phyloP scores from a whole-genome alignment of 2,113 vertebrate genomes.

The Chinchilla lanigera region DNA sequence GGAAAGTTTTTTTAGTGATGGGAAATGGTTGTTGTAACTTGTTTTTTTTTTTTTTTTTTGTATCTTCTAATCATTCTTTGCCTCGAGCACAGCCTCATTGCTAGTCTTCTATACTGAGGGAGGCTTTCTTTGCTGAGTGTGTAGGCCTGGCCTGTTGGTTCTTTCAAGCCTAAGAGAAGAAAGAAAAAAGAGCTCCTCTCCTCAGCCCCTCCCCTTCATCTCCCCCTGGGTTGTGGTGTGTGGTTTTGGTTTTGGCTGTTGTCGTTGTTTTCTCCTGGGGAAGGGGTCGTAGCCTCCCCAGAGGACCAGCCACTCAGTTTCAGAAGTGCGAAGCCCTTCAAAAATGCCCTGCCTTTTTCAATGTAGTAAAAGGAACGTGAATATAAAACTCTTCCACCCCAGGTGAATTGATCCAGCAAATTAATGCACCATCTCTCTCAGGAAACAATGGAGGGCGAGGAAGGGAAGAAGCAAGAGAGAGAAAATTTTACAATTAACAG shows the following conservation, averaged over 20 bases:
- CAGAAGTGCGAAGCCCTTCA: not conserved
- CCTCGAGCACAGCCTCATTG: conserved; percentile 56
- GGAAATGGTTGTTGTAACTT: conserved; percentile 42
- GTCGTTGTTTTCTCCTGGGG: not conserved
- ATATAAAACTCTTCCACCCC: conserved; percentile 45
- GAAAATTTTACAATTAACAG: not conserved
- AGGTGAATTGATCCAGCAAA: conserved; percentile 50
- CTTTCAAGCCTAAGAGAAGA: conserved; percentile 57
- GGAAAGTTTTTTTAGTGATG: not conserved
- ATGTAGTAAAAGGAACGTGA: not conserved
- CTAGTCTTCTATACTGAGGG: conserved; percentile 48
- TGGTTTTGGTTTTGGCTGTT: not conserved
- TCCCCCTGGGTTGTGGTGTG: not conserved
- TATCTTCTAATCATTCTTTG: conserved; percentile 55
- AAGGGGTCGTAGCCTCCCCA: conserved; percentile 34
- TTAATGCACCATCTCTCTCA: not conserved
- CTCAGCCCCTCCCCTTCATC: conserved; percentile 35
- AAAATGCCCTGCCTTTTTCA: conserved; percentile 7
- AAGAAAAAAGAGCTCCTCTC: conserved; percentile 47
- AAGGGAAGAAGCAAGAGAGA: not conserved
- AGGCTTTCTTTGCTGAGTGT: conserved; percentile 63
- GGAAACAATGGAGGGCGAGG: not conserved
- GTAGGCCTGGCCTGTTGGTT: conserved; percentile 66
- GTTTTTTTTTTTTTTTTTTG: conserved; percentile 60
- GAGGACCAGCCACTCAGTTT: conserved; percentile 32